phyloP scores from a whole-genome alignment of 2,888 invertebrate genomes.

The Atrina japonica region DNA sequence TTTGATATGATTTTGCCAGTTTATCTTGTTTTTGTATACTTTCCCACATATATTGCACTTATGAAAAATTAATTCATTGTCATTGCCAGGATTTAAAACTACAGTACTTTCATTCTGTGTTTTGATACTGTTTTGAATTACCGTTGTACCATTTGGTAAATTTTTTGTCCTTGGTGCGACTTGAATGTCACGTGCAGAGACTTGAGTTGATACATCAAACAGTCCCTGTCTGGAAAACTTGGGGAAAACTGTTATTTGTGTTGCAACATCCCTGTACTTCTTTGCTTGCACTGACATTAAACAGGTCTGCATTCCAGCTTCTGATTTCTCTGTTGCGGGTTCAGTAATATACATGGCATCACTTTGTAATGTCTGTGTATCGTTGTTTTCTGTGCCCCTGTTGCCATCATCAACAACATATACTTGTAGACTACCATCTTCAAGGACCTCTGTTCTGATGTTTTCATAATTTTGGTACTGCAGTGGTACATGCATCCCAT shows the following conservation, averaged over 20 bases:
- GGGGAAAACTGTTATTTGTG: conserved; percentile 44
- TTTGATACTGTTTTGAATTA: conserved; percentile 45
- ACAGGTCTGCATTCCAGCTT: conserved; percentile 26
- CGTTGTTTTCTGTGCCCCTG: conserved; percentile 12
- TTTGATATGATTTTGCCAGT: conserved; percentile 43
- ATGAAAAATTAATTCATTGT: conserved; percentile 32
- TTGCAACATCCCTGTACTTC: conserved; percentile 42
- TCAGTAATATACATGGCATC: conserved; percentile 11
- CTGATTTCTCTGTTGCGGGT: conserved; percentile 1
- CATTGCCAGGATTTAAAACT: conserved; percentile 37
- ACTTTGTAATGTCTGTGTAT: conserved; percentile 6
- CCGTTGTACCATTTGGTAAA: conserved; percentile 41
- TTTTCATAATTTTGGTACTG: conserved; percentile 9
- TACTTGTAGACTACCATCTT: conserved; percentile 40
- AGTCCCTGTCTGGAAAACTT: conserved; percentile 42
- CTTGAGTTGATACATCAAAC: conserved; percentile 44
- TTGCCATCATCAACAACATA: conserved; percentile 23
- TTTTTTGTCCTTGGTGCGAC: conserved; percentile 18
- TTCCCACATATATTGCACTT: conserved; percentile 43
- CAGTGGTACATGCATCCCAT: conserved; percentile 23
- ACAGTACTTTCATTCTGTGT: conserved; percentile 43
- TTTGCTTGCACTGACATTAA: conserved; percentile 36
- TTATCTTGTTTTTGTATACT: conserved; percentile 39
- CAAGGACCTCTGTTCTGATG: conserved; percentile 31
- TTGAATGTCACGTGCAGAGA: conserved; percentile 28